phyloP scores from a whole-genome alignment of 1,140 invertebrate genomes.

The Heliconius melpomene region DNA sequence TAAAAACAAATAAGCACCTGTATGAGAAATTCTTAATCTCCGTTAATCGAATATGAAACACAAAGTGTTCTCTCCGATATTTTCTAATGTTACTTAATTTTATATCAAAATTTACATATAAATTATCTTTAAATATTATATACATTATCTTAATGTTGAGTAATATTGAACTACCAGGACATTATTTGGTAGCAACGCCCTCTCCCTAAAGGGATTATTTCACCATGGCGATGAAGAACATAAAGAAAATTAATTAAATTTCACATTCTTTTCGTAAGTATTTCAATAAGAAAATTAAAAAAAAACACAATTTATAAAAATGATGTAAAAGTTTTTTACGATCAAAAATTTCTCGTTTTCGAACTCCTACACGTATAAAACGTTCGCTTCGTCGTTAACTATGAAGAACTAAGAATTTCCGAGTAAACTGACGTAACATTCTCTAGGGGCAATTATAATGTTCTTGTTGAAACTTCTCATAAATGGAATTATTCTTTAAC shows the following conservation, averaged over 20 bases:
- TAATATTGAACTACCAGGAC: not conserved
- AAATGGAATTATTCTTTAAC: conserved; percentile 45
- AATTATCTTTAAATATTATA: too few species aligned
- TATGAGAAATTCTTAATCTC: too few species aligned
- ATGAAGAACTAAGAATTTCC: conserved; percentile 19
- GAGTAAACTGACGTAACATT: conserved; percentile 24
- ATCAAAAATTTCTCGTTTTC: not conserved
- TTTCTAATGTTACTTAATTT: too few species aligned
- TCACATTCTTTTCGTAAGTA: not conserved
- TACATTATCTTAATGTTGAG: not conserved
- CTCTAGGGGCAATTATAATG: conserved; percentile 27
- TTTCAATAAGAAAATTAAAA: not conserved
- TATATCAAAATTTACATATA: too few species aligned
- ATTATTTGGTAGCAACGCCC: not conserved
- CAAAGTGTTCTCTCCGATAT: too few species aligned
- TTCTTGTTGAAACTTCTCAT: conserved; percentile 31
- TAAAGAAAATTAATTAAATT: not conserved
- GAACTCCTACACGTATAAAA: not conserved
- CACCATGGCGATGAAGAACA: not conserved
- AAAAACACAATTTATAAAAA: not conserved
- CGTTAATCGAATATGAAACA: too few species aligned
- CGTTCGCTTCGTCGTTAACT: not conserved
- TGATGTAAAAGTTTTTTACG: not conserved
- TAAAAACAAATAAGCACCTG: too few species aligned
- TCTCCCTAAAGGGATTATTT: not conserved